These are phyloP conservation scores for Orestias chungarensis DNA, from an alignment of 2,797 vertebrate species.

Conservation along the genomic window DNA sequence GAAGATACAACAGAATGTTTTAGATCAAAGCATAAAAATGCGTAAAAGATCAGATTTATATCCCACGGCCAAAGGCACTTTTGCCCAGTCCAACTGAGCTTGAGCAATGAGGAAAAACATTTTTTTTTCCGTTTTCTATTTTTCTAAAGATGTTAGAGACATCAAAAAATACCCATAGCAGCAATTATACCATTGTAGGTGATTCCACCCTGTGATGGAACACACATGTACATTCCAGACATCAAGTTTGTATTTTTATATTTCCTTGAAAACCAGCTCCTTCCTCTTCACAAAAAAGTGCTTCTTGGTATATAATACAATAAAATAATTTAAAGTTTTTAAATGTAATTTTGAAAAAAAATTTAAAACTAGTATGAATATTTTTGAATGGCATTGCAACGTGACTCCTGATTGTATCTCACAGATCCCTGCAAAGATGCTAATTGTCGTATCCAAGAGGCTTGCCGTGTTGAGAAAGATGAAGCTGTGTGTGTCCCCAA, in stretches of 20 bases:
- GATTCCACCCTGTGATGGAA: background rate
- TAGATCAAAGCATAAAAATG: background rate
- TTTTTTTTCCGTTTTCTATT: background rate
- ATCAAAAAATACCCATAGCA: background rate
- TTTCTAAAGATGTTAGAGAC: background rate
- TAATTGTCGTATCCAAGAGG: conserved; percentile 77
- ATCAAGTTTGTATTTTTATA: too few species aligned
- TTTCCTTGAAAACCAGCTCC: too few species aligned
- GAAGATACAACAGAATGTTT: background rate
- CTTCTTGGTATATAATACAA: too few species aligned
- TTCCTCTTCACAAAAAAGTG: too few species aligned
- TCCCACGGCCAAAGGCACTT: background rate
- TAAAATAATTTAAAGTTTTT: background rate
- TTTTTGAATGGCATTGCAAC: background rate
- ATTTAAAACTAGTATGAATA: background rate
- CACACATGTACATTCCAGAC: background rate
- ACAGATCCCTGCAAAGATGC: conserved; percentile 76
- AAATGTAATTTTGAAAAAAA: background rate
- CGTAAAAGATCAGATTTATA: background rate
- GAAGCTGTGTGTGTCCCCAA: conserved; percentile 70
- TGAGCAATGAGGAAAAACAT: background rate
- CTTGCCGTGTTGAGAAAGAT: conserved; percentile 63
- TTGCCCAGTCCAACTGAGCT: background rate
- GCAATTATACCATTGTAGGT: background rate
- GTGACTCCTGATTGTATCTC: conserved; percentile 8